A percentile compares a stretch with the other conserved stretches of the same genome.
Evolutionary conservation across 2,797 vertebrate genomes (phyloP).

Genomic region (Lutjanus argentimaculatus): DNA sequence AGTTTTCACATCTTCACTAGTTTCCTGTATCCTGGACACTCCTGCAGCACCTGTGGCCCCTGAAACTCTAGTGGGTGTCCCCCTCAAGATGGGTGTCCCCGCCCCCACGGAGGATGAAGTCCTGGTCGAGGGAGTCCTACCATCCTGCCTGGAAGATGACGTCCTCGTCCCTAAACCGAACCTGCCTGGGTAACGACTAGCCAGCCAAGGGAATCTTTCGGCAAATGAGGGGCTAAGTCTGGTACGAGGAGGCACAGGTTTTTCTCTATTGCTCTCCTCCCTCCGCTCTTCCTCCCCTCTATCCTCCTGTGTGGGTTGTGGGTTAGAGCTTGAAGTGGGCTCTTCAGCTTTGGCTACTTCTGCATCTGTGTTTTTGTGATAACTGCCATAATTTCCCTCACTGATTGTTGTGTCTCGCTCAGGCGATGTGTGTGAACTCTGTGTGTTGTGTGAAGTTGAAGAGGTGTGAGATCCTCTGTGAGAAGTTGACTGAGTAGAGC

Average conservation of each 20-base stretch:
- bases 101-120: slow-evolving; percentile 81
- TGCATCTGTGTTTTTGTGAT: slow-evolving; percentile 49
- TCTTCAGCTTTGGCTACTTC: slow-evolving; percentile 62
- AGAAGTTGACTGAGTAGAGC: slow-evolving; percentile 52
- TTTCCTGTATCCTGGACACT: slow-evolving; percentile 76
- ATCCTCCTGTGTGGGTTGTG: slow-evolving; percentile 54
- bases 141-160: slow-evolving; percentile 69
- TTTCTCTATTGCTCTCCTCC: slow-evolving; percentile 45
- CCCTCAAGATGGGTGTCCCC: slow-evolving; percentile 69
- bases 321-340: slow-evolving; percentile 55
- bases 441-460: slow-evolving; percentile 57
- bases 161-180: slow-evolving; percentile 53
- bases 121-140: slow-evolving; percentile 74
- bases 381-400: slow-evolving; percentile 38
- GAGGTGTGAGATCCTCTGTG: slow-evolving; percentile 49
- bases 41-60: slow-evolving; percentile 74
- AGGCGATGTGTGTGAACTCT: slow-evolving; percentile 45
- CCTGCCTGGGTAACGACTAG: slow-evolving; percentile 72
- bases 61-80: slow-evolving; percentile 70
- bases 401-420: slow-evolving; percentile 51
- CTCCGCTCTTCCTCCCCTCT: slow-evolving; percentile 45
- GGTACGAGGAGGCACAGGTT: slow-evolving; percentile 59
- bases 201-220: slow-evolving; percentile 69
- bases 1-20: slow-evolving; percentile 71
- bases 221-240: slow-evolving; percentile 68